phyloP scores from a whole-genome alignment of 2,113 vertebrate genomes.

The Cyphomyrus plagiostoma region DNA sequence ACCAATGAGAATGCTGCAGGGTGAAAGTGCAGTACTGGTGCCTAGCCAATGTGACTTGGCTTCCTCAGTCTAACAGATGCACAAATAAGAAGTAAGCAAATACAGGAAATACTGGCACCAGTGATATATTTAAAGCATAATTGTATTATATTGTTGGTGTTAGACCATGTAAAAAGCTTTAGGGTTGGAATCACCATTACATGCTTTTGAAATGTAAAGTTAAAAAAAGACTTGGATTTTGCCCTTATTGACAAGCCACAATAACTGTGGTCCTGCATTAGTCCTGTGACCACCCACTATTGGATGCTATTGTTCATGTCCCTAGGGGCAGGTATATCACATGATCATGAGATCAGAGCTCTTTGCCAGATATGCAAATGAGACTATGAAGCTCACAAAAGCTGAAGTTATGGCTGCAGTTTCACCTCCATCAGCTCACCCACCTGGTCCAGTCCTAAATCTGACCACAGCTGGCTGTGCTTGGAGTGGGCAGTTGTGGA shows the following conservation, averaged over 20 bases:
- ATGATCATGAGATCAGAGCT: neutral
- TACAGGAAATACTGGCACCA: neutral
- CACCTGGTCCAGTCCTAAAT: neutral
- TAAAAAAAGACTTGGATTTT: neutral
- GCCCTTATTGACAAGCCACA: neutral
- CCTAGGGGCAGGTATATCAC: neutral
- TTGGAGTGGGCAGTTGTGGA: neutral
- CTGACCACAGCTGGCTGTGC: neutral
- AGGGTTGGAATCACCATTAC: neutral
- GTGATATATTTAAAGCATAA: neutral
- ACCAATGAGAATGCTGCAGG: neutral
- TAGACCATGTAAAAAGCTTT: neutral
- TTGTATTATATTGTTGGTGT: neutral
- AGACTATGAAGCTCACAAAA: neutral
- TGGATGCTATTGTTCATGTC: neutral
- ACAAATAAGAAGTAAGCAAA: constrained; percentile 3
- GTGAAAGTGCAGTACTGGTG: constrained; percentile 11
- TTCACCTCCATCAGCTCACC: neutral
- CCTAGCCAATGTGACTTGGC: neutral
- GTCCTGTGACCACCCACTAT: neutral
- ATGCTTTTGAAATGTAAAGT: neutral
- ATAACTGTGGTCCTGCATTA: neutral
- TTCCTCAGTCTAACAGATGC: neutral
- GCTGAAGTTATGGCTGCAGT: neutral
- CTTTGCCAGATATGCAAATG: neutral